Evolutionary conservation across 2,888 invertebrate species (phyloP).

Genomic region (Hedychridium roseum): DNA sequence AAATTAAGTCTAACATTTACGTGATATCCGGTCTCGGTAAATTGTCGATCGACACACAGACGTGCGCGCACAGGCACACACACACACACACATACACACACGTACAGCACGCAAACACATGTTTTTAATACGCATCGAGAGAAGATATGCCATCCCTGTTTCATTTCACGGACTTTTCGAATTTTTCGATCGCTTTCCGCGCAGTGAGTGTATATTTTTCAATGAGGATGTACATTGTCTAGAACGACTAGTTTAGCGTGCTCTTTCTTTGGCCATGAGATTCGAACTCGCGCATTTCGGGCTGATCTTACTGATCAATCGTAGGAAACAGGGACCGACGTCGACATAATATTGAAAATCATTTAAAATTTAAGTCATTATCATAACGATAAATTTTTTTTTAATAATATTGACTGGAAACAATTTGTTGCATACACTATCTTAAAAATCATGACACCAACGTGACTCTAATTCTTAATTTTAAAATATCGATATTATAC

Average conservation of each 20-base stretch:
- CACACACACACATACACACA: conserved; percentile 2
- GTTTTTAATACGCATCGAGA: conserved; percentile 15
- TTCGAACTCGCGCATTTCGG: conserved; percentile 19
- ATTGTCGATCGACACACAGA: no score
- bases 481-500: not conserved
- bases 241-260: conserved; percentile 41
- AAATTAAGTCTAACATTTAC: no score
- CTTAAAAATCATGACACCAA: not conserved
- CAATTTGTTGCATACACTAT: no score
- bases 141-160: conserved; percentile 10
- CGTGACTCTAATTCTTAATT: not conserved
- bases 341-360: no score
- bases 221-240: conserved; percentile 31
- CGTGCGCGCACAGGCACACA: not conserved
- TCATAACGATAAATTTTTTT: no score
- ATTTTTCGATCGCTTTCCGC: conserved; percentile 33
- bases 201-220: conserved; percentile 26
- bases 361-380: no score
- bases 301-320: no score
- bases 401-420: no score
- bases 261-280: conserved; percentile 22
- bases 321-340: no score
- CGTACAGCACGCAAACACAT: not conserved
- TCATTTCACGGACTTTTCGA: conserved; percentile 31
- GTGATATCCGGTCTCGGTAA: no score